phyloP scores from a whole-genome alignment of 1,140 invertebrate species.

The Eueides isabella region DNA sequence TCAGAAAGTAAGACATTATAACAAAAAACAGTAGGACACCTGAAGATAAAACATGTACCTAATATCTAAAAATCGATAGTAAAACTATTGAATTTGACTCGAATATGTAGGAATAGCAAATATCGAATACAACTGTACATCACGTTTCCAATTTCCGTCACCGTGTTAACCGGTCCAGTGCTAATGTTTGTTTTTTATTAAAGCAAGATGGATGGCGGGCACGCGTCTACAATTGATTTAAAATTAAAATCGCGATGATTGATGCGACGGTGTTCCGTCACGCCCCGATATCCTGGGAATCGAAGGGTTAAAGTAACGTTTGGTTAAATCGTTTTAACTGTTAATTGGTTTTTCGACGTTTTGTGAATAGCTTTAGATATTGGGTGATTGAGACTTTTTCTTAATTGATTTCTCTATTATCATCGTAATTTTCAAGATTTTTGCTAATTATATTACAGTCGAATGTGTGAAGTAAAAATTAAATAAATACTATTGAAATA shows the following conservation, averaged over 20 bases:
- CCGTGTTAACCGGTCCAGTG: slow-evolving; percentile 30
- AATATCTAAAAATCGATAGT: too few relatives aligned
- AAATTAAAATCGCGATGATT: slow-evolving; percentile 76
- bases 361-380: background rate
- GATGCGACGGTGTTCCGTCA: slow-evolving; percentile 63
- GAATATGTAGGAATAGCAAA: background rate
- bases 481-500: too few relatives aligned
- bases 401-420: too few relatives aligned
- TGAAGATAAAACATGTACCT: too few relatives aligned
- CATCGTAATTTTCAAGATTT: too few relatives aligned
- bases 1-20: too few relatives aligned
- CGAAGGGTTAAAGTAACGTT: slow-evolving; percentile 54
- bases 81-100: background rate
- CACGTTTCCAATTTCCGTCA: slow-evolving; percentile 38
- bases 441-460: too few relatives aligned
- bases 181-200: slow-evolving; percentile 63
- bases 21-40: too few relatives aligned
- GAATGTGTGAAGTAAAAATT: too few relatives aligned
- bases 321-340: slow-evolving; percentile 32
- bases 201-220: slow-evolving; percentile 71
- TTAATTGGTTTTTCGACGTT: slow-evolving; percentile 15
- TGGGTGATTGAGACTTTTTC: too few relatives aligned
- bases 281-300: slow-evolving; percentile 62
- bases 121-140: slow-evolving; percentile 11
- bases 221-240: slow-evolving; percentile 77